Evolutionary conservation across 2,888 invertebrate species (phyloP).

Genomic region (Lasioglossum zephyrum): DNA sequence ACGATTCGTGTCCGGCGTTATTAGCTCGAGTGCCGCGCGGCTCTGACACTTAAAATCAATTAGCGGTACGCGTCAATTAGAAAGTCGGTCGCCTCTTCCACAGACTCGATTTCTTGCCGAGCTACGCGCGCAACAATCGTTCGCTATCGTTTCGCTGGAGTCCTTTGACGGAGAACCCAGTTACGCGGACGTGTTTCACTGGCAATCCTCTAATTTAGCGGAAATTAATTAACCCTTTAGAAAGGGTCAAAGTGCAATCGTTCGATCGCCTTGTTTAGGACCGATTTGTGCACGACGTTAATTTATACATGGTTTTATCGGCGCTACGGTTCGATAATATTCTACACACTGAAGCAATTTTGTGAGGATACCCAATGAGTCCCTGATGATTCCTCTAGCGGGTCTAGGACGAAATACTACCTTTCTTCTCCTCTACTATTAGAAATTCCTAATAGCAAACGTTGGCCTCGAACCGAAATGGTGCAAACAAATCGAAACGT

Average conservation of each 20-base stretch:
- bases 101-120: slow-evolving; percentile 43
- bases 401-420: too few species aligned
- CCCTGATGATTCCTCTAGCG: too few species aligned
- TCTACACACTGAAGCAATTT: too few species aligned
- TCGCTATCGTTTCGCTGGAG: background rate
- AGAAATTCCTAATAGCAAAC: too few species aligned
- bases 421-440: too few species aligned
- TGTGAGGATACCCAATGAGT: too few species aligned
- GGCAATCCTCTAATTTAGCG: background rate
- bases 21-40: slow-evolving; percentile 66
- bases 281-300: background rate
- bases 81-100: slow-evolving; percentile 70
- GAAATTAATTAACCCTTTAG: background rate
- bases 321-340: too few species aligned
- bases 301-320: too few species aligned
- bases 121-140: slow-evolving; percentile 46
- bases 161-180: background rate
- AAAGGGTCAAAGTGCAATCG: background rate
- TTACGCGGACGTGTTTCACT: background rate
- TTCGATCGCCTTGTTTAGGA: background rate
- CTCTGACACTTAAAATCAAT: slow-evolving; percentile 79
- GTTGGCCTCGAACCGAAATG: too few species aligned
- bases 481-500: too few species aligned
- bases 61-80: slow-evolving; percentile 70
- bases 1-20: slow-evolving; percentile 51